These are phyloP conservation scores for Carassius auratus DNA, from an alignment of 2,113 vertebrate genomes.

Conservation along the genomic window DNA sequence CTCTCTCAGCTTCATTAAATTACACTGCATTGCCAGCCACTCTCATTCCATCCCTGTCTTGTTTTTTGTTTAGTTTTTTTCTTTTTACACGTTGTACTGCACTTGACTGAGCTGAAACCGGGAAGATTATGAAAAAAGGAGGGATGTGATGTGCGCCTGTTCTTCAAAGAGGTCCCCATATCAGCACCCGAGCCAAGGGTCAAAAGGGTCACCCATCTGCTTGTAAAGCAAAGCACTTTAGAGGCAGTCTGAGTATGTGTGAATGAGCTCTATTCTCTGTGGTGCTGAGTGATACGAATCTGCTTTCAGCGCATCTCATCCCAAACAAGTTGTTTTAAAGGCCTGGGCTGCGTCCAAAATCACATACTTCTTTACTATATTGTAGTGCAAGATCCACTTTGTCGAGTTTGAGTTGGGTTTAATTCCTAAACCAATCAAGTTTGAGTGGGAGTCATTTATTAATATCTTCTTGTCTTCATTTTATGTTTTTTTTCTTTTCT, in stretches of 20 bases:
- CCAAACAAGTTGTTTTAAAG: slow-evolving; percentile 16
- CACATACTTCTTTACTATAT: not conserved
- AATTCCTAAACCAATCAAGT: not conserved
- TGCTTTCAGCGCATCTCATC: slow-evolving; percentile 36
- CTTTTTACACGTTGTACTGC: slow-evolving; percentile 19
- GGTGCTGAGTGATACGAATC: slow-evolving; percentile 35
- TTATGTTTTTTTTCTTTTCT: too few relatives aligned
- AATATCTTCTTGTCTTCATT: not conserved
- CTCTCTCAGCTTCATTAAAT: slow-evolving; percentile 57
- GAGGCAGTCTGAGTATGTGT: slow-evolving; percentile 36
- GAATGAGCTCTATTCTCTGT: slow-evolving; percentile 7
- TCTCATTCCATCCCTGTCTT: slow-evolving; percentile 26
- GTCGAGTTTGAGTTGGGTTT: not conserved
- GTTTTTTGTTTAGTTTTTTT: slow-evolving; percentile 18
- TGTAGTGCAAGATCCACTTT: not conserved
- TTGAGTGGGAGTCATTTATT: not conserved
- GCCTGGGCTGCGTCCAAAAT: not conserved
- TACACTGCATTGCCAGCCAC: slow-evolving; percentile 13
- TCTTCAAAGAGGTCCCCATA: slow-evolving; percentile 37
- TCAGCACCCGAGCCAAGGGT: slow-evolving; percentile 32
- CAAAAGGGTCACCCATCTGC: slow-evolving; percentile 44
- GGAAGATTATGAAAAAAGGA: slow-evolving; percentile 53
- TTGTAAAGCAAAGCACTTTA: slow-evolving; percentile 48
- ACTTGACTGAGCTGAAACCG: slow-evolving; percentile 49
- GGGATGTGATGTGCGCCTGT: slow-evolving; percentile 24